These are phyloP conservation scores for Epizoanthus illoricatus DNA, from an alignment of 92 coral and sea anemone species.

Conservation along the genomic window DNA sequence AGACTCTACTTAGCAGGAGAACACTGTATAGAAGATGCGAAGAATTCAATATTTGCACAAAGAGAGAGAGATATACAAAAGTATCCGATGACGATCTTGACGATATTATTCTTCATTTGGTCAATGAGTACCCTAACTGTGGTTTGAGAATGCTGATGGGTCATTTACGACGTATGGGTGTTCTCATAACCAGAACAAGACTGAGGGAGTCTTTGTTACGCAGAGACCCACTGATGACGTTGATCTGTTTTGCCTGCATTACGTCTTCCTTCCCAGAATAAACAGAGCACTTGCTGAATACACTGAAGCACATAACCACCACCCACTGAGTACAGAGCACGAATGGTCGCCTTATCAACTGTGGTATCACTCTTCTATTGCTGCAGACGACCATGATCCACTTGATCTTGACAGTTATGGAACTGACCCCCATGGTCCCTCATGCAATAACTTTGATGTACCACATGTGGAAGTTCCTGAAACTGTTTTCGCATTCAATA, in stretches of 20 bases:
- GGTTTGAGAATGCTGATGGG: slow-evolving; percentile 44
- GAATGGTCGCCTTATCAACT: slow-evolving; percentile 50
- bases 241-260: slow-evolving; percentile 49
- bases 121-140: slow-evolving; percentile 40
- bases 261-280: slow-evolving; percentile 40
- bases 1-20: slow-evolving; percentile 46
- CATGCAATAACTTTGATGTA: slow-evolving; percentile 35
- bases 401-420: slow-evolving; percentile 42
- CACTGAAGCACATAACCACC: slow-evolving; percentile 48
- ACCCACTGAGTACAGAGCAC: slow-evolving; percentile 47
- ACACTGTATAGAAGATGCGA: slow-evolving; percentile 61
- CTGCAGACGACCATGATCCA: slow-evolving; percentile 36
- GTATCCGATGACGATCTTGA: slow-evolving; percentile 50
- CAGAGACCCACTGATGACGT: slow-evolving; percentile 43
- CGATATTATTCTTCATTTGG: slow-evolving; percentile 33
- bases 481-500: slow-evolving; percentile 9
- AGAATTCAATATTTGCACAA: slow-evolving; percentile 45
- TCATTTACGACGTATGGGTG: slow-evolving; percentile 24
- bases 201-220: slow-evolving; percentile 53
- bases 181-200: slow-evolving; percentile 37
- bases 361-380: slow-evolving; percentile 45
- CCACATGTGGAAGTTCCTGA: slow-evolving; percentile 41
- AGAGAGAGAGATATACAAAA: slow-evolving; percentile 37
- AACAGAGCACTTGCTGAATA: slow-evolving; percentile 43
- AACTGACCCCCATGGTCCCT: slow-evolving; percentile 39